These are phyloP conservation scores for Acholoe squamosa DNA, from an alignment of 2,888 invertebrate species.

Conservation along the genomic window DNA sequence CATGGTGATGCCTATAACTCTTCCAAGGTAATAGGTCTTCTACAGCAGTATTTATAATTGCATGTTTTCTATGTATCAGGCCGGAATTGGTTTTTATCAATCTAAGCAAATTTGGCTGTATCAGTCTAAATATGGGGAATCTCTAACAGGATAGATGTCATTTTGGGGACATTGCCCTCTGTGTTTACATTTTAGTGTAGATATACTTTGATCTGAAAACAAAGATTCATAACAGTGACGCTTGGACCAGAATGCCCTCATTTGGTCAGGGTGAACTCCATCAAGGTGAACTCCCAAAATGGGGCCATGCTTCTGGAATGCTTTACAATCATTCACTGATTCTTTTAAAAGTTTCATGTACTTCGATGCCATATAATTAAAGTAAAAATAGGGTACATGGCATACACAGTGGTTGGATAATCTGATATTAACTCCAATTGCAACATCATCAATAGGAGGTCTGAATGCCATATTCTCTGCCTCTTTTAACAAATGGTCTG, in stretches of 20 bases:
- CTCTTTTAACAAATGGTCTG: not conserved
- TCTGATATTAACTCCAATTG: too few relatives aligned
- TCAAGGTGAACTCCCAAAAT: not conserved
- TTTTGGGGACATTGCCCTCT: not conserved
- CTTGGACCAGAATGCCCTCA: not conserved
- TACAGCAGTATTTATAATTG: too few relatives aligned
- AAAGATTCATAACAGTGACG: not conserved
- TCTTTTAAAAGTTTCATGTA: not conserved
- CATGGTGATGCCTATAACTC: too few relatives aligned
- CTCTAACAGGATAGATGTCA: too few relatives aligned
- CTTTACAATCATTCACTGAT: not conserved
- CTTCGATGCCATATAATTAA: not conserved
- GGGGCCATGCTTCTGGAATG: not conserved
- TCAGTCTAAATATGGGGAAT: too few relatives aligned
- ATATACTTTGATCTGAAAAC: not conserved
- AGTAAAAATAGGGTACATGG: not conserved
- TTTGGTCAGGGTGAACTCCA: not conserved
- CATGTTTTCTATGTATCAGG: too few relatives aligned
- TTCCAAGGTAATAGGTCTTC: too few relatives aligned
- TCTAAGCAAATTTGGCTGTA: too few relatives aligned
- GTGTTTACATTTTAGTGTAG: not conserved
- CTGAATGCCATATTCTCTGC: not conserved
- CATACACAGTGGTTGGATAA: not conserved
- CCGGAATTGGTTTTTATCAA: too few relatives aligned
- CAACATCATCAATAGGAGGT: not conserved